These are phyloP conservation scores for Podarcis raffonei DNA, from an alignment of 2,113 vertebrate genomes.

Conservation along the genomic window DNA sequence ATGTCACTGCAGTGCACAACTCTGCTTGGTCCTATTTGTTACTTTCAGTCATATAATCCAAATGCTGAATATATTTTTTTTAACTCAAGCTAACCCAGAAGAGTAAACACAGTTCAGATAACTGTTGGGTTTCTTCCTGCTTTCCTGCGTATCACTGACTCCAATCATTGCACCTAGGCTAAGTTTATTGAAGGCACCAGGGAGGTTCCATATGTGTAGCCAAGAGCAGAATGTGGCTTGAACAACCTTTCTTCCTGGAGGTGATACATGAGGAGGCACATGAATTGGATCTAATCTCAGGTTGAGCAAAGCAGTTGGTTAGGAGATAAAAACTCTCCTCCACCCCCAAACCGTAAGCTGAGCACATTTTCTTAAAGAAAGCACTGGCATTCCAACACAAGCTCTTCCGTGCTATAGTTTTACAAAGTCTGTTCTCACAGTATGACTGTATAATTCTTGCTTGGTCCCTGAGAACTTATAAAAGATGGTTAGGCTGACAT, in stretches of 20 bases:
- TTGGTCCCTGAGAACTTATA: background rate
- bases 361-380: conserved; percentile 8
- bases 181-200: conserved; percentile 5
- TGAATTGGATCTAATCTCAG: conserved; percentile 9
- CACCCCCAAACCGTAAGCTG: background rate
- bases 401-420: background rate
- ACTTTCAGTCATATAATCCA: background rate
- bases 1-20: background rate
- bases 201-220: conserved; percentile 5
- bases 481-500: background rate
- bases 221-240: conserved; percentile 4
- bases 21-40: background rate
- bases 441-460: background rate
- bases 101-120: background rate
- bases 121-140: background rate
- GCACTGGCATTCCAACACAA: background rate
- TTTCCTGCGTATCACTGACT: background rate
- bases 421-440: background rate
- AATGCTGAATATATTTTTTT: background rate
- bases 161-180: background rate
- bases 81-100: background rate
- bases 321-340: conserved; percentile 1
- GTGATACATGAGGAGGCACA: conserved; percentile 16
- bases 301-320: conserved; percentile 9
- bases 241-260: background rate